A percentile compares a stretch with the other conserved stretches of the same genome.
Conservation (phyloP, 2,888 invertebrate species). For the Nemapogon koenigi region DNA sequence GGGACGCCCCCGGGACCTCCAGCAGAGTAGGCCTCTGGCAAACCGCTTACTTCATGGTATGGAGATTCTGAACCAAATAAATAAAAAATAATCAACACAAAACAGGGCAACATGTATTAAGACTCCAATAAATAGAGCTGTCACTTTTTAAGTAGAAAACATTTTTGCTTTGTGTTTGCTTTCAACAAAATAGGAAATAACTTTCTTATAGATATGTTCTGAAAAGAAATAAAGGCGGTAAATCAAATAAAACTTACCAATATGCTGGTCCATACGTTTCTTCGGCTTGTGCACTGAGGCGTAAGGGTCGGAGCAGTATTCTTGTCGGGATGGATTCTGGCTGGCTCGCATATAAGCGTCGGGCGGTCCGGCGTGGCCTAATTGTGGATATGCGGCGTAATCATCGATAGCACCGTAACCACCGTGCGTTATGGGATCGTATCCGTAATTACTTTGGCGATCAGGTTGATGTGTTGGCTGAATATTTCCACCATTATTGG, state of each 20-base stretch:
- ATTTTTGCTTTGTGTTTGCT: too few relatives aligned
- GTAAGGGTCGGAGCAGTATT: slow-evolving; percentile 88
- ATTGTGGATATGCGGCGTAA: slow-evolving; percentile 85
- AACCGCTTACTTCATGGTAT: slow-evolving; percentile 92
- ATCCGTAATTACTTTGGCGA: slow-evolving; percentile 73
- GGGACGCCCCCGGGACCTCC: slow-evolving; percentile 71
- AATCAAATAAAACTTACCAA: too few relatives aligned
- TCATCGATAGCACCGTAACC: slow-evolving; percentile 84
- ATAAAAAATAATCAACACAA: too few relatives aligned
- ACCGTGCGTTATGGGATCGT: slow-evolving; percentile 81
- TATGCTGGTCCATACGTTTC: slow-evolving; percentile 85
- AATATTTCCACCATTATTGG: slow-evolving; percentile 69
- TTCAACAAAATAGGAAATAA: too few relatives aligned
- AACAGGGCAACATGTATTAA: too few relatives aligned
- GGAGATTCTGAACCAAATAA: slow-evolving; percentile 76
- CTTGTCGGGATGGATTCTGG: slow-evolving; percentile 85
- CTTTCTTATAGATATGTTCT: too few relatives aligned
- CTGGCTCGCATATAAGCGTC: slow-evolving; percentile 75
- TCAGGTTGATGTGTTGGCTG: slow-evolving; percentile 66
- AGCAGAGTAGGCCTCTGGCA: slow-evolving; percentile 85
- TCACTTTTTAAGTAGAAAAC: too few relatives aligned
- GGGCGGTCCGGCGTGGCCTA: slow-evolving; percentile 40
- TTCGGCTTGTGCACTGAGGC: slow-evolving; percentile 90
- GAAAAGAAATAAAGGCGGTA: too few relatives aligned
- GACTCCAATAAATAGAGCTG: too few relatives aligned